phyloP scores from a whole-genome alignment of 2,113 vertebrate genomes.

The Eurypyga helias region DNA sequence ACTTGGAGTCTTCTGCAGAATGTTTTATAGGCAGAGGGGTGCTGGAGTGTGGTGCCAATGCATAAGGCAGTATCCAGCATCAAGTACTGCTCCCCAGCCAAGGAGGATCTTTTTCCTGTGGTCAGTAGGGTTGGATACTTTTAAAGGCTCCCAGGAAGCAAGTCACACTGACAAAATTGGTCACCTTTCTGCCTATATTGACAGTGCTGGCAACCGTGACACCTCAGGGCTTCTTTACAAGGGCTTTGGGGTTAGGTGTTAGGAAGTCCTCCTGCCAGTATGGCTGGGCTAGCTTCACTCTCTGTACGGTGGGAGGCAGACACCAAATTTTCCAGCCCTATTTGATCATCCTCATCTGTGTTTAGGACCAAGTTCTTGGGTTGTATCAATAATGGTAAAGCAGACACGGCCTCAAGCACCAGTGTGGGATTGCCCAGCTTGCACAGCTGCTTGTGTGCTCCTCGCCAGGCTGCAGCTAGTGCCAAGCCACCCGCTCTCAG shows the following conservation, averaged over 20 bases:
- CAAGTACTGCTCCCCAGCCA: neutral
- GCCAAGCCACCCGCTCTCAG: neutral
- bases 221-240: neutral
- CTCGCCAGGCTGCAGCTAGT: neutral
- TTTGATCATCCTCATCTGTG: neutral
- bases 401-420: rapidly evolving
- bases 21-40: neutral
- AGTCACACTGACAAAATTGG: neutral
- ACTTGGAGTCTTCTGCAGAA: neutral
- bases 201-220: neutral
- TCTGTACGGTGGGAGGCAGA: neutral
- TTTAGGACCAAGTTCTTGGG: neutral
- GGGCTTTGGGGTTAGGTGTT: neutral
- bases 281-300: neutral
- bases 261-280: neutral
- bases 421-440: neutral
- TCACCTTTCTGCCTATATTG: neutral
- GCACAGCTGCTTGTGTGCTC: rapidly evolving
- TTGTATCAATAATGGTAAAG: neutral
- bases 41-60: neutral
- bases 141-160: neutral
- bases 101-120: rapidly evolving
- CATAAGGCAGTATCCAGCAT: neutral
- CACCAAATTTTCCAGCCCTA: neutral
- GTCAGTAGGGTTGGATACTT: neutral